Evolutionary conservation across 92 coral and sea anemone genomes (phyloP), one percentile per base, ranked within the genome.

Genomic region (Umimayanthus kanabou): DNA sequence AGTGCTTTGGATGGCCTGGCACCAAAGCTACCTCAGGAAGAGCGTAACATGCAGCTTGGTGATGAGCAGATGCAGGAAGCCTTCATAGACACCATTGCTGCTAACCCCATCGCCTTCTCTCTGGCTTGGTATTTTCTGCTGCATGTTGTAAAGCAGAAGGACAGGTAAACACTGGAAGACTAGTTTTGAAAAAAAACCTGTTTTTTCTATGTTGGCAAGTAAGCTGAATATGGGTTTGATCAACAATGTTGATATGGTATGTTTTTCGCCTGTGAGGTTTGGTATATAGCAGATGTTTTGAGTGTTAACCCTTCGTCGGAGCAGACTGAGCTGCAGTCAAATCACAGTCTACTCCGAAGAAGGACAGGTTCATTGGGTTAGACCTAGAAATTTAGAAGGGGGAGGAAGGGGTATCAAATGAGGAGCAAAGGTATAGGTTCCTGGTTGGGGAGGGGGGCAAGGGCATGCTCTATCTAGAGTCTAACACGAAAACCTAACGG

Each of bases 61-160:
- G 89, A 92, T 20, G 87, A 83, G 49, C 90, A 92, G 73, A 94
- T 90, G 76, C 92, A 86, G 29, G 94, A 90, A 28, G 86, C 91
- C 82, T 97, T 96, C 84, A 96, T 92, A 89, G 94, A 97, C 77
- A 97, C 95, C 76, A 90, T 96, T 28, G 89, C 94, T 25, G 86
- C 96, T 23, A 91, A 94, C 78, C 88, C 96, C 14, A 93, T 97
- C 73, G 99, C 98, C 9, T 97, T 97, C 88, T 91, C 95, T 10
- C 88, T 97, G 53, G 94, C 97, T 5, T 95, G 98, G 98, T 91
- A 93, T 73, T 91, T 90, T 85, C 90, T 93, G 80, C 79, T 97
- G 39, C 93, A 93, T 81, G 82, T 94, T 30, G 92, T 94, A 87
- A 93, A 94, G 80, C 98, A 95, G 61, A 97, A 91, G 73, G 98